Percentiles rank a stretch among this genome's conserved stretches.
phyloP scores from a whole-genome alignment of 1,140 invertebrate genomes.

The Lysiphlebus fabarum region DNA sequence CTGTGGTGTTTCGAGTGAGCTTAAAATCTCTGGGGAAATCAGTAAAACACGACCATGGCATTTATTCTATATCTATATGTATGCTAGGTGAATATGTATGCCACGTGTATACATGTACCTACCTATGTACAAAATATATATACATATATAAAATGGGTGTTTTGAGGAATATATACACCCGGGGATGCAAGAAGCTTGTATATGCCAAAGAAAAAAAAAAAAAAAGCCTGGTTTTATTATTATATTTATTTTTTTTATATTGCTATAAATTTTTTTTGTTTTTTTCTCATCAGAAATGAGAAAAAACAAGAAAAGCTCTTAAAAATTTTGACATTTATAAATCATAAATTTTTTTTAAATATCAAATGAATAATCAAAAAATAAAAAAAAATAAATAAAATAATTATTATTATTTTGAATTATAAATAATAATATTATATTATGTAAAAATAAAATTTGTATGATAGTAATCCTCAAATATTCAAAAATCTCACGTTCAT shows the following conservation, averaged over 20 bases:
- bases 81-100: conserved; percentile 10
- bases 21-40: conserved; percentile 49
- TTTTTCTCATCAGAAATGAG: no score
- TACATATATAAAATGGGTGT: background rate
- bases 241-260: no score
- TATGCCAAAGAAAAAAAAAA: background rate
- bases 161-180: background rate
- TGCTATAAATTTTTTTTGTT: no score
- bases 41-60: conserved; percentile 40
- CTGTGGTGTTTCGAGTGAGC: background rate
- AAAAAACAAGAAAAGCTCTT: conserved; percentile 23
- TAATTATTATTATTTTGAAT: no score
- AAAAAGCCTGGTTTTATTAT: conserved; percentile 8
- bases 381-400: no score
- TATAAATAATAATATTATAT: no score
- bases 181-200: conserved; percentile 12
- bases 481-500: no score
- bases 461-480: no score
- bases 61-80: conserved; percentile 15
- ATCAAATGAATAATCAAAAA: no score
- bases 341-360: conserved; percentile 14
- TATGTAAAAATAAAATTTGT: no score
- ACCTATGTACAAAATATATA: background rate
- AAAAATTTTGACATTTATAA: conserved; percentile 28
- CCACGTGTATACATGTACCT: conserved; percentile 25